Evolutionary conservation across 2,113 vertebrate genomes (phyloP).

Genomic region (Peromyscus leucopus): DNA sequence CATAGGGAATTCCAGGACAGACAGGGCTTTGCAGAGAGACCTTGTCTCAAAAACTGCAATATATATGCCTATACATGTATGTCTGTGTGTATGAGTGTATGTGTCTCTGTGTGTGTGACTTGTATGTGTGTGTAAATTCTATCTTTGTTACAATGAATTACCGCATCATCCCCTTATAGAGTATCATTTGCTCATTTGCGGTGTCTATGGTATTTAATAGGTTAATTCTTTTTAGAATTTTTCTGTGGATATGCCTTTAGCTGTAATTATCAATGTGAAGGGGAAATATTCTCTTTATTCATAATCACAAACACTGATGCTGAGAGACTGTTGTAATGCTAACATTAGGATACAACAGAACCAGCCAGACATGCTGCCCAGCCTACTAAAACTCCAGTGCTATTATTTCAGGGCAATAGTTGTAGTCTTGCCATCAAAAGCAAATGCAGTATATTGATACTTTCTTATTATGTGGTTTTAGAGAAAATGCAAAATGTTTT

Average conservation of each 20-base stretch:
- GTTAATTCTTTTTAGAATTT: background rate
- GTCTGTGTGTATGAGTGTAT: background rate
- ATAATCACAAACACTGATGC: slow-evolving; percentile 10
- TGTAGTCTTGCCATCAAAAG: background rate
- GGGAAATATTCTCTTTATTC: background rate
- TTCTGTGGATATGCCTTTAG: background rate
- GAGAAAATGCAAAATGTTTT: slow-evolving; percentile 15
- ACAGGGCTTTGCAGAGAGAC: background rate
- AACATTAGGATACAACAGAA: background rate
- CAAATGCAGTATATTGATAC: background rate
- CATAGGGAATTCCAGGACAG: background rate
- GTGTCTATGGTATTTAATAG: background rate
- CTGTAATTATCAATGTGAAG: background rate
- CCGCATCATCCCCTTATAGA: background rate
- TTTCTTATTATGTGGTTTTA: background rate
- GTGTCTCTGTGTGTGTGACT: background rate
- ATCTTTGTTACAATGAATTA: background rate
- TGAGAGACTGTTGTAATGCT: background rate
- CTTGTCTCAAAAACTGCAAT: background rate
- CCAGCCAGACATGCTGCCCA: background rate
- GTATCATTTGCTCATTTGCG: background rate
- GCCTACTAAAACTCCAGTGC: background rate
- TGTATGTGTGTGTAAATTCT: background rate
- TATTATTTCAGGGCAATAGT: background rate
- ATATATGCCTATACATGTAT: background rate